Base-by-base conservation (phyloP, 2,113 vertebrate species). In the Tetraodon nigroviridis region DNA sequence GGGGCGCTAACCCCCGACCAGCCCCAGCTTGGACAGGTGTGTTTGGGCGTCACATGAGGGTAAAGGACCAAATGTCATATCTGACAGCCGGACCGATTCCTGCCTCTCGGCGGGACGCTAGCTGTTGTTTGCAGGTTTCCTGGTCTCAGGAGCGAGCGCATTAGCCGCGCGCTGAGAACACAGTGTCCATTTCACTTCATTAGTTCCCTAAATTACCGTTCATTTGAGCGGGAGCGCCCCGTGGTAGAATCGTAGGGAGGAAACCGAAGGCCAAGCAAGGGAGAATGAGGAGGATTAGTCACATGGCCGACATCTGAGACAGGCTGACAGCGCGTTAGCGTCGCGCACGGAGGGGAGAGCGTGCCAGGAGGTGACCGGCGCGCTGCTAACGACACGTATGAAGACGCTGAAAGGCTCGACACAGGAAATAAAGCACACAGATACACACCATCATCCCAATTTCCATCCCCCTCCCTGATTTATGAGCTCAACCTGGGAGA, bases 401-500 rank as follows among this genome's bases (percentile, higher is more conserved):
- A 76, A 55, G 17, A 64, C 45, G 22, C 37, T 1, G 22, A 51
- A 45, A 40, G 37, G 40, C 29, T 44, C 48, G 5, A 44, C 44
- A 44, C 13, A 20, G 18, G 24, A 21, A 14, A 50, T 58, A 11
- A 42, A 32, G 46, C n/a, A 19, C 20, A 32, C 15, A 27, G 5
- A 24, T 20, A 52, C 51, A 32, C 51, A 51, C 45, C 60, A 55
- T 75, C 57, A 63, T 61, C 66, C 47, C n/a, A 55, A 73, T 78
- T 73, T 79, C 58, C 78, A 78, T 69, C 73, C 69, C 86, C 83
- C 71, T 64, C 61, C 62, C 50, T 86, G 87, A 87, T 86, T 86
- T 86, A 87, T 77, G 83, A 78, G 78, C 82, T 78, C 82, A 76
- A 84, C 71, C 77, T 59, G 71, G 78, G 76, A 84, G 84, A 88